Evolutionary conservation across 1,140 invertebrate species (phyloP).

Genomic region (Lordiphosa stackelbergi): DNA sequence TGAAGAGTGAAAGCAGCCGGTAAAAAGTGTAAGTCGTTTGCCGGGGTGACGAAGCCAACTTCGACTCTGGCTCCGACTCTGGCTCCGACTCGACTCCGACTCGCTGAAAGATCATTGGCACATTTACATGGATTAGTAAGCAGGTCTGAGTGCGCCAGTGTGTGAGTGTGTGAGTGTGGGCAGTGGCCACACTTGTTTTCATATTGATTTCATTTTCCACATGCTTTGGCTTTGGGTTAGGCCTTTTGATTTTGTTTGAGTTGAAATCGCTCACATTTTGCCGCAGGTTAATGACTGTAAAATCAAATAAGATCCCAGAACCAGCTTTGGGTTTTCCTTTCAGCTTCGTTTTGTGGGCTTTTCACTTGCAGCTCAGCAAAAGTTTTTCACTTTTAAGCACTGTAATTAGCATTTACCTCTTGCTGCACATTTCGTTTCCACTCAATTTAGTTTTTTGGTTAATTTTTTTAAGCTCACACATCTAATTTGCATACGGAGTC

Average conservation of each 20-base stretch:
- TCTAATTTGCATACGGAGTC: constrained; percentile 6
- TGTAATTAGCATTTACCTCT: constrained; percentile 46
- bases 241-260: not conserved
- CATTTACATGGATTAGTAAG: constrained; percentile 15
- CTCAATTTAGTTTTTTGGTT: constrained; percentile 63
- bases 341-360: not conserved
- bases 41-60: not conserved
- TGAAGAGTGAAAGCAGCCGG: constrained; percentile 14
- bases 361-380: constrained; percentile 1
- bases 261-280: too few relatives aligned
- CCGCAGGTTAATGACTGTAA: too few relatives aligned
- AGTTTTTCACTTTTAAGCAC: constrained; percentile 31
- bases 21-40: constrained; percentile 16
- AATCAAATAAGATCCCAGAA: too few relatives aligned
- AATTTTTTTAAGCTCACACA: constrained; percentile 36
- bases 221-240: constrained; percentile 8
- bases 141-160: too few relatives aligned
- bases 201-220: constrained; percentile 12
- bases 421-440: constrained; percentile 33
- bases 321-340: too few relatives aligned
- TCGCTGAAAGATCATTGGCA: constrained; percentile 12
- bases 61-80: not conserved
- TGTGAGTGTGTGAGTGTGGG: not conserved
- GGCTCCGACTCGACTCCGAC: not conserved
- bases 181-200: constrained; percentile 13